Percentiles rank a stretch among this genome's conserved stretches.
phyloP scores from a whole-genome alignment of 2,888 invertebrate species.

The Ellobium chinense region DNA sequence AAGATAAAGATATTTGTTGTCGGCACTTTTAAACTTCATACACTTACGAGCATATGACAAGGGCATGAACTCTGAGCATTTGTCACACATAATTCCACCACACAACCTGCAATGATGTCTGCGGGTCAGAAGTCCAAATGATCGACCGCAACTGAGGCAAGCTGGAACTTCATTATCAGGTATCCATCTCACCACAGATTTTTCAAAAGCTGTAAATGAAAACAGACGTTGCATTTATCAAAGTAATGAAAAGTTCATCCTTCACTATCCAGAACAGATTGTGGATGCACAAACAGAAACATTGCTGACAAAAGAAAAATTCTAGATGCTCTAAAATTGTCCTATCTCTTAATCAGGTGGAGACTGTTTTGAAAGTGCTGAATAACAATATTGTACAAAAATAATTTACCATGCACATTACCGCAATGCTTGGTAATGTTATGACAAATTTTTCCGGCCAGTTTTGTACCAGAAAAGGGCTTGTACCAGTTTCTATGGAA shows the following conservation, averaged over 20 bases:
- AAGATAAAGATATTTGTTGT: not conserved
- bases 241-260: too few species aligned
- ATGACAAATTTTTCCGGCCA: too few species aligned
- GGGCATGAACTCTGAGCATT: slow-evolving; percentile 92
- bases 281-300: not conserved
- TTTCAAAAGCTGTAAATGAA: slow-evolving; percentile 82
- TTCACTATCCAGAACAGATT: too few species aligned
- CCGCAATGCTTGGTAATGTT: too few species aligned
- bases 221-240: too few species aligned
- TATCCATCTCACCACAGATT: slow-evolving; percentile 91
- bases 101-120: slow-evolving; percentile 97
- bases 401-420: too few species aligned
- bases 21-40: not conserved
- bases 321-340: not conserved
- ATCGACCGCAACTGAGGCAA: slow-evolving; percentile 94
- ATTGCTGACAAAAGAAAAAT: not conserved
- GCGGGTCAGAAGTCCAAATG: slow-evolving; percentile 90
- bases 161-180: slow-evolving; percentile 93
- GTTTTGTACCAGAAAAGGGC: too few species aligned
- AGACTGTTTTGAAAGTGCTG: too few species aligned
- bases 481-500: too few species aligned
- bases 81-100: slow-evolving; percentile 94
- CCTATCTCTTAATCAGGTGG: too few species aligned
- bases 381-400: too few species aligned
- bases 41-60: slow-evolving; percentile 84